Evolutionary conservation across 1,140 invertebrate genomes (phyloP).

Genomic region (Bombus ignitus): DNA sequence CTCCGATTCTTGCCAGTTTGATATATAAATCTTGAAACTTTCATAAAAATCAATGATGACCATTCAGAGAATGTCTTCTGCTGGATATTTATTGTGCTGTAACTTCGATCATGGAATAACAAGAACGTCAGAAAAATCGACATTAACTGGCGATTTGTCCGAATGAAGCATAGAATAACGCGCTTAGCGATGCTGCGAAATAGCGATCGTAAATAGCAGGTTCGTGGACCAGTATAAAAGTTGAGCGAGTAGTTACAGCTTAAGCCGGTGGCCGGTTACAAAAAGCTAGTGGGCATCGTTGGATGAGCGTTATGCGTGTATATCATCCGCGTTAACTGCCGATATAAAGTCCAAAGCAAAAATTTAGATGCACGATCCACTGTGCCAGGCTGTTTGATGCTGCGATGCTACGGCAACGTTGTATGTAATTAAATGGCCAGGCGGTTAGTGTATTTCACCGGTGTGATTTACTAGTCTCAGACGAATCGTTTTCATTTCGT

Average conservation of each 20-base stretch:
- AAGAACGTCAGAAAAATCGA: conserved; percentile 7
- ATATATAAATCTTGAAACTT: neutral
- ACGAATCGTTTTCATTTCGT: conserved; percentile 51
- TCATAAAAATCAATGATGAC: neutral
- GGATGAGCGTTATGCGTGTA: conserved; percentile 58
- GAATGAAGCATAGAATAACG: conserved; percentile 18
- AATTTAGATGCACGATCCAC: conserved; percentile 29
- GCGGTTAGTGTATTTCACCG: conserved; percentile 44
- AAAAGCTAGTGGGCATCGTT: conserved; percentile 49
- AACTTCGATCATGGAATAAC: neutral
- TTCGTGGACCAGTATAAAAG: conserved; percentile 60
- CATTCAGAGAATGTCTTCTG: no score
- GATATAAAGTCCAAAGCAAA: conserved; percentile 66
- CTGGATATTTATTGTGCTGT: neutral
- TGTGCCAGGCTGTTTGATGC: neutral
- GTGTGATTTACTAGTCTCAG: conserved; percentile 36
- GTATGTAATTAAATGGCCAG: conserved; percentile 55
- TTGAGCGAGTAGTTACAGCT: conserved; percentile 42
- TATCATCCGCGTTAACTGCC: conserved; percentile 65
- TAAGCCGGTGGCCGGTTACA: conserved; percentile 41
- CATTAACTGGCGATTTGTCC: conserved; percentile 46
- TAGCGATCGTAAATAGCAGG: conserved; percentile 61
- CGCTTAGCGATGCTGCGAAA: conserved; percentile 33
- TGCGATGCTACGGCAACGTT: neutral
- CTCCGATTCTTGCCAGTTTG: neutral